A percentile compares a stretch with the other conserved stretches of the same genome.
Conservation (phyloP, 2,797 vertebrate species). For the Gymnodraco acuticeps region DNA sequence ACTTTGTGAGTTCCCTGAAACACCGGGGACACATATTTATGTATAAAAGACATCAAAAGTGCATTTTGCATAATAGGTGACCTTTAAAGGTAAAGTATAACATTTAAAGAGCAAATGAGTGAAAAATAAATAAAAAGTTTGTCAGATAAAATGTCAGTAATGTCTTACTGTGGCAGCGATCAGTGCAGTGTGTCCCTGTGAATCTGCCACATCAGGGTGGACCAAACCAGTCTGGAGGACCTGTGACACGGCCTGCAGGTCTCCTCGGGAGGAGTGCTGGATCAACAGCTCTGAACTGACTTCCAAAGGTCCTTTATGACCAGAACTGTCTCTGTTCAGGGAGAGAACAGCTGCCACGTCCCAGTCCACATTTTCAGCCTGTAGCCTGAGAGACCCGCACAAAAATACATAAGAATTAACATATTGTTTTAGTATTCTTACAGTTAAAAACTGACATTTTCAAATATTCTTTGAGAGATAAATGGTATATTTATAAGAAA, state of each 20-base stretch:
- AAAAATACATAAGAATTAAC: neutral
- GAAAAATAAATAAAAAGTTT: neutral
- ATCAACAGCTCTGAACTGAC: conserved; percentile 82
- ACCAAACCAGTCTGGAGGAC: conserved; percentile 77
- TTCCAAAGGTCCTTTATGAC: conserved; percentile 84
- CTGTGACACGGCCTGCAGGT: conserved; percentile 67
- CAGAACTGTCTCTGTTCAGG: conserved; percentile 79
- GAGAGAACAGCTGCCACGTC: conserved; percentile 81
- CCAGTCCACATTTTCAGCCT: conserved; percentile 71
- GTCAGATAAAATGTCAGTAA: too few relatives aligned
- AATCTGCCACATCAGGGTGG: conserved; percentile 86
- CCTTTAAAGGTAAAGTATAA: neutral
- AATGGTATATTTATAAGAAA: too few relatives aligned
- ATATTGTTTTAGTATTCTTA: neutral
- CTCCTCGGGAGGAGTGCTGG: conserved; percentile 78
- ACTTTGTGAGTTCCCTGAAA: too few relatives aligned
- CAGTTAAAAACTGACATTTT: neutral
- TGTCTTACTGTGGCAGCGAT: conserved; percentile 87
- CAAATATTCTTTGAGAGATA: too few relatives aligned
- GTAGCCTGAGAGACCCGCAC: conserved; percentile 62
- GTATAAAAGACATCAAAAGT: too few relatives aligned
- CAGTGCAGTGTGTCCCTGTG: conserved; percentile 84
- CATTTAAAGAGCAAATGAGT: neutral
- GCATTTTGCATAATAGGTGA: too few relatives aligned
- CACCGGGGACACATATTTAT: too few relatives aligned